phyloP scores from a whole-genome alignment of 1,140 invertebrate species.

The Drosophila sulfurigaster region DNA sequence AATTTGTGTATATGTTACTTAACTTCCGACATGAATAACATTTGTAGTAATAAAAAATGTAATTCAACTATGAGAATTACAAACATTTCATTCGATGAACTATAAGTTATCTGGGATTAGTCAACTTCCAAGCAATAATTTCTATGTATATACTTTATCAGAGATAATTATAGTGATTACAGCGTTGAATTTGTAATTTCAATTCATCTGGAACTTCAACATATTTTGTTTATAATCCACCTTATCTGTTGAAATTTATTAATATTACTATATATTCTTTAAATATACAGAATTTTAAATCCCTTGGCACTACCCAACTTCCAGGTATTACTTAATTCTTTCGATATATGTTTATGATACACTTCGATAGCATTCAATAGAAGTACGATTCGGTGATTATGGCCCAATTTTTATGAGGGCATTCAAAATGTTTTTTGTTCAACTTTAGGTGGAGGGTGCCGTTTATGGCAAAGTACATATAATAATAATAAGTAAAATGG shows the following conservation, averaged over 20 bases:
- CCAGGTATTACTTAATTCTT: background rate
- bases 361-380: slow-evolving; percentile 14
- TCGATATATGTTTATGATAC: slow-evolving; percentile 23
- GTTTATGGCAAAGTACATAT: slow-evolving; percentile 47
- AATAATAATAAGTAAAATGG: slow-evolving; percentile 61
- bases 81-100: background rate
- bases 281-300: background rate
- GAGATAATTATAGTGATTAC: no score
- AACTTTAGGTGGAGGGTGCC: slow-evolving; percentile 19
- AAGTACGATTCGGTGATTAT: slow-evolving; percentile 23
- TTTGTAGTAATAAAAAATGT: no score
- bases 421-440: slow-evolving; percentile 7
- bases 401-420: slow-evolving; percentile 11
- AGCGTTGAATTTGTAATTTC: no score
- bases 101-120: no score
- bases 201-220: no score
- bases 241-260: no score
- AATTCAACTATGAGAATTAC: background rate
- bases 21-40: no score
- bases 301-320: background rate
- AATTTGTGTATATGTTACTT: no score
- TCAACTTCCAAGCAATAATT: no score
- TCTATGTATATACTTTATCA: no score
- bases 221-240: no score
- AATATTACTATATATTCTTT: no score